A percentile compares a stretch with the other conserved stretches of the same genome.
phyloP scores from a whole-genome alignment of 2,888 invertebrate genomes.

The Catocala nupta region DNA sequence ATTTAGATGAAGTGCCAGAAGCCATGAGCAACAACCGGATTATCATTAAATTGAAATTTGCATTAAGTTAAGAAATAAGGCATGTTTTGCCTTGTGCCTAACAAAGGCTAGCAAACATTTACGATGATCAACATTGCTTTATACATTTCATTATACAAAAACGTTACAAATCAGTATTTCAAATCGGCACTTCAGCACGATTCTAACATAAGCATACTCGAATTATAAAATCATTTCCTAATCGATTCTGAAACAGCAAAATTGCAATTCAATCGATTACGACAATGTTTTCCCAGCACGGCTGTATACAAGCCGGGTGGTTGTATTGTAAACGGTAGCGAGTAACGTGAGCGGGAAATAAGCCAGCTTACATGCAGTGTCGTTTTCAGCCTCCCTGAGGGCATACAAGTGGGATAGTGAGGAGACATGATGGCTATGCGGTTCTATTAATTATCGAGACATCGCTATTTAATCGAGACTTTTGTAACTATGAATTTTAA shows the following conservation, averaged over 20 bases:
- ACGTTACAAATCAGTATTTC: too few species aligned
- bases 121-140: too few species aligned
- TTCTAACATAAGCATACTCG: background rate
- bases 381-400: constrained; percentile 27
- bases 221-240: constrained; percentile 7
- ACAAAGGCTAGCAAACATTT: too few species aligned
- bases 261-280: constrained; percentile 32
- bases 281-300: constrained; percentile 26
- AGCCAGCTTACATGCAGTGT: constrained; percentile 48
- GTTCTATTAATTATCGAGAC: constrained; percentile 16
- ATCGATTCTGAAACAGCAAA: constrained; percentile 23
- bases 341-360: constrained; percentile 49
- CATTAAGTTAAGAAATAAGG: too few species aligned
- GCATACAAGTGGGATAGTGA: constrained; percentile 25
- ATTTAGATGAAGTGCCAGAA: too few species aligned
- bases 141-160: too few species aligned
- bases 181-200: too few species aligned
- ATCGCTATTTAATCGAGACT: background rate
- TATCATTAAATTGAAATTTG: too few species aligned
- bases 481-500: too few species aligned
- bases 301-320: constrained; percentile 34
- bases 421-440: constrained; percentile 9
- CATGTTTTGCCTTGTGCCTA: too few species aligned
- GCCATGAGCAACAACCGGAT: too few species aligned
- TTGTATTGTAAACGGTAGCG: constrained; percentile 48